Conservation (phyloP, 2,113 vertebrate genomes). For the Eudyptes chrysolophus region DNA sequence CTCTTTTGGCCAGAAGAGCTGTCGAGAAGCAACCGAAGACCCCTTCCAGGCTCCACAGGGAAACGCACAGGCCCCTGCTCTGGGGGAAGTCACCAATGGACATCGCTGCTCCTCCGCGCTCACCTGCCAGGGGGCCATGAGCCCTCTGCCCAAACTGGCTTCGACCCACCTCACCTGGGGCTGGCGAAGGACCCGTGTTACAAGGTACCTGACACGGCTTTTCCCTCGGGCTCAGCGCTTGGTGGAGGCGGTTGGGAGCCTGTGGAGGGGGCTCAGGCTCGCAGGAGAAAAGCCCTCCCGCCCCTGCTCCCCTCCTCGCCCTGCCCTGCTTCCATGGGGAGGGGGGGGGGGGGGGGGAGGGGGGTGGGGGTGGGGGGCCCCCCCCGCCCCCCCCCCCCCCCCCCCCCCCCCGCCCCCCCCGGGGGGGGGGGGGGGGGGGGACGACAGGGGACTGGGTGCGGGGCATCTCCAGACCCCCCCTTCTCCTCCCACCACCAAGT, state of each 20-base stretch:
- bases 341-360: too few relatives aligned
- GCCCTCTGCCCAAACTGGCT: not conserved
- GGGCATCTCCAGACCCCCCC: not conserved
- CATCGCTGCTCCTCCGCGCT: not conserved
- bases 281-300: not conserved
- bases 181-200: not conserved
- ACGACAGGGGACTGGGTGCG: too few relatives aligned
- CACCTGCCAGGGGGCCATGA: not conserved
- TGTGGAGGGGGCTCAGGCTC: not conserved
- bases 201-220: not conserved
- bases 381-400: too few relatives aligned
- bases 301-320: not conserved
- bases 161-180: fast-evolving
- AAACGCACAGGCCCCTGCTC: not conserved
- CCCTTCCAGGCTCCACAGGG: not conserved
- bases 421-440: too few relatives aligned
- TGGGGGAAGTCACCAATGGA: not conserved
- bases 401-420: too few relatives aligned
- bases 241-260: not conserved
- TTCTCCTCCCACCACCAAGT: not conserved
- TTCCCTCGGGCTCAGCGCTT: not conserved
- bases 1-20: not conserved
- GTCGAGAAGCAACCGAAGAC: not conserved
- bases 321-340: not conserved
- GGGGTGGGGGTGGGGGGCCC: too few relatives aligned